Conservation (phyloP, 1,140 invertebrate genomes). For the Delia radicum region DNA sequence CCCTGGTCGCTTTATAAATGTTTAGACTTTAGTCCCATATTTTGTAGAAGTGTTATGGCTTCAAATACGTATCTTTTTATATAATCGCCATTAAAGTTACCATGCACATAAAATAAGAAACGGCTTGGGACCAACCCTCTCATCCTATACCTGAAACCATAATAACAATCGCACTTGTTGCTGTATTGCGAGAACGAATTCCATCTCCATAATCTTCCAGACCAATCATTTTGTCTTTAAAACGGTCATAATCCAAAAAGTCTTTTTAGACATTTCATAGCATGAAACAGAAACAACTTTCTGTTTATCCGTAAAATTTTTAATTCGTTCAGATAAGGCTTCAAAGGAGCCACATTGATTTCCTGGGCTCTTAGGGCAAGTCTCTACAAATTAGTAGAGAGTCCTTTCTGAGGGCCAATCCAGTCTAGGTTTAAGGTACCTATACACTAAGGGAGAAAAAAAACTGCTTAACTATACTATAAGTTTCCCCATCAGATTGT, state of each 20-base stretch:
- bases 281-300: slow-evolving; percentile 3
- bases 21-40: not conserved
- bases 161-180: not conserved
- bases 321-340: not conserved
- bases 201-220: not conserved
- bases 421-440: not conserved
- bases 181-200: not conserved
- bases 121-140: not conserved
- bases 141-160: not conserved
- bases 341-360: not conserved
- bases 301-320: not conserved
- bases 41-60: not conserved
- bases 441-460: not conserved
- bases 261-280: not conserved
- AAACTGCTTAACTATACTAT: not conserved
- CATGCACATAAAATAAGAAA: not conserved
- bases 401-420: not conserved
- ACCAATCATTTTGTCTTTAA: slow-evolving; percentile 8
- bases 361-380: not conserved
- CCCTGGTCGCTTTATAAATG: not conserved
- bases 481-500: not conserved
- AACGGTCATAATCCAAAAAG: not conserved
- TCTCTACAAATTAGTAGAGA: not conserved
- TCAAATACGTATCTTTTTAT: slow-evolving; percentile 10
- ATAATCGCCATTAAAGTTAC: not conserved